These are phyloP conservation scores for Antitype chi DNA, from an alignment of 2,888 invertebrate genomes.

Conservation along the genomic window DNA sequence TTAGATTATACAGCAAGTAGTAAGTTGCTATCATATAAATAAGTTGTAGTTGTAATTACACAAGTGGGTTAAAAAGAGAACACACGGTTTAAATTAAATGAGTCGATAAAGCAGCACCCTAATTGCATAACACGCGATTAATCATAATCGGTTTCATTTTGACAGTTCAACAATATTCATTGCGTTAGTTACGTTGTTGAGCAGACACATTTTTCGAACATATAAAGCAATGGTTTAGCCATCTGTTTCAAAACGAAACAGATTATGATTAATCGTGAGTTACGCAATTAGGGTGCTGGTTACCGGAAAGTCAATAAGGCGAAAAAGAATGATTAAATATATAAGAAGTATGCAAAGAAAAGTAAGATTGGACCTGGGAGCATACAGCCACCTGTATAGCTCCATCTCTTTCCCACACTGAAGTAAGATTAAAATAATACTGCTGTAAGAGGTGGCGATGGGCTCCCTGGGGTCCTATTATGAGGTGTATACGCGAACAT, in stretches of 20 bases:
- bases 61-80: neutral
- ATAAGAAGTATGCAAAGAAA: neutral
- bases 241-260: too few species aligned
- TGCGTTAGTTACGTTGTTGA: too few species aligned
- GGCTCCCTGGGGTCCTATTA: neutral
- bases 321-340: constrained; percentile 1
- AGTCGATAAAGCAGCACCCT: neutral
- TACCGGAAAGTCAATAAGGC: neutral
- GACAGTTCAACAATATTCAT: too few species aligned
- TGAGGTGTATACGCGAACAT: neutral
- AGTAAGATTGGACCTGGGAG: neutral
- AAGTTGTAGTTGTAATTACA: neutral
- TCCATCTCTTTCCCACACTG: neutral
- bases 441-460: neutral
- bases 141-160: too few species aligned
- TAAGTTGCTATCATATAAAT: neutral
- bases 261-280: too few species aligned
- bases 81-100: constrained; percentile 9
- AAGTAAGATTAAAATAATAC: neutral
- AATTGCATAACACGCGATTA: too few species aligned
- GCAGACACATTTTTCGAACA: too few species aligned
- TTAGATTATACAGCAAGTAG: neutral
- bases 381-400: neutral
- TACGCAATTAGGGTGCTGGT: too few species aligned
- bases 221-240: too few species aligned